Base-by-base conservation (phyloP, 1,140 invertebrate species). In the Mya arenaria region DNA sequence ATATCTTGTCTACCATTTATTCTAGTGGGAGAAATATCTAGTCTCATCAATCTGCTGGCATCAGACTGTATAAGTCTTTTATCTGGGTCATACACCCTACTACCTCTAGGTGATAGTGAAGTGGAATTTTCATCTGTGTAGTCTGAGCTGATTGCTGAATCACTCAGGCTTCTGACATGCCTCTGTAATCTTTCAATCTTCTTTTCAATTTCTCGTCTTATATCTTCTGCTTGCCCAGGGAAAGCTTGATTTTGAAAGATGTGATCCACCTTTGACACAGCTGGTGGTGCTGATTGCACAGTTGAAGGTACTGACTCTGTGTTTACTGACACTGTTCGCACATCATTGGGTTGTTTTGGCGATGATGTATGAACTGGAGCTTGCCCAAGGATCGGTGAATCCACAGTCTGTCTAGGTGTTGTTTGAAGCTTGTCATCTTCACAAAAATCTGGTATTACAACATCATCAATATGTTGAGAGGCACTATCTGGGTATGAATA, bases 131-230 rank as follows among this genome's bases (percentile, higher is more conserved):
- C 84, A 81, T 91, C 90, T 17, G 90, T 91, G 58, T 80, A 90
- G 72, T 91, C 90, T n/a, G 90, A 91, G 81, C 90, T 91, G 39
- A 91, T 91, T 6, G 90, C 90, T 6, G 90, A 91, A 63, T 91
- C 90, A 85, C 90, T 90, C n/a, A 86, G 65, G 73, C 88, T 89
- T 36, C 87, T 81, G 1, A 86, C 66, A 74, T 85, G 66, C 28
- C 74, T 73, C 23, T 90, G 82, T 25, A 90, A 48, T 37, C 74
- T 79, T n/a, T 80, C 87, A 32, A 89, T 82, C 65, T 87, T 87
- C 44, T 86, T 85, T 75, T 90, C 83, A 23, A 88, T 69, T 69
- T 87, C 84, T 71, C 68, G 72, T 69, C 82, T 87, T 15, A 87
- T 62, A 55, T 63, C 63, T 71, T 88, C 85, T 63, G 62, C 77